Percentiles rank a stretch among this genome's conserved stretches.
phyloP scores from a whole-genome alignment of 2,113 vertebrate genomes.

The Pycnonotus jocosus region DNA sequence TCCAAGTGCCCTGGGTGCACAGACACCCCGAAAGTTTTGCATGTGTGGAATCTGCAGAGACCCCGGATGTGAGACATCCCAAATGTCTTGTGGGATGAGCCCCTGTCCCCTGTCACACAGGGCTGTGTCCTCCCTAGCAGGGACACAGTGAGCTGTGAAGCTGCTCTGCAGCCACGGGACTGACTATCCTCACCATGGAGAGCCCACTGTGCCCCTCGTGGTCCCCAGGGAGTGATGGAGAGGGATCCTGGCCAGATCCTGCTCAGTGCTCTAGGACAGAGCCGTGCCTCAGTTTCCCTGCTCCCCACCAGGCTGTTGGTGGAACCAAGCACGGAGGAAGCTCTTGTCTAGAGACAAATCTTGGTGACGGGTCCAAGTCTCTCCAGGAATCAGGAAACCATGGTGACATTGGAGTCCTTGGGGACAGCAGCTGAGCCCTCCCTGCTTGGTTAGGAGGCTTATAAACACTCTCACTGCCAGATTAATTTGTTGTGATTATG shows the following conservation, averaged over 20 bases:
- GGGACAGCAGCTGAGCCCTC: not conserved
- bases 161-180: not conserved
- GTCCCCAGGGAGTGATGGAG: not conserved
- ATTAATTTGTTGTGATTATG: not conserved
- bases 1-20: not conserved
- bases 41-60: not conserved
- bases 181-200: not conserved
- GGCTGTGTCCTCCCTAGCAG: accelerated
- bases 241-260: not conserved
- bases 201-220: accelerated
- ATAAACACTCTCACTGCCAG: not conserved
- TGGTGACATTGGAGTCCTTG: accelerated
- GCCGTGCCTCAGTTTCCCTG: not conserved
- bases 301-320: not conserved
- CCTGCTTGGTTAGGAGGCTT: not conserved
- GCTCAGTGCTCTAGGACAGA: not conserved
- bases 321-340: not conserved
- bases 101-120: accelerated
- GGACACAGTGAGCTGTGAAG: accelerated
- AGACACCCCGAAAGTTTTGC: not conserved
- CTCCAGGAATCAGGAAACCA: not conserved
- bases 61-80: not conserved
- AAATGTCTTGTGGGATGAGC: not conserved
- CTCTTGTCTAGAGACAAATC: not conserved
- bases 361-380: not conserved